phyloP scores from a whole-genome alignment of 2,113 vertebrate species.

The Sylvietta virens region DNA sequence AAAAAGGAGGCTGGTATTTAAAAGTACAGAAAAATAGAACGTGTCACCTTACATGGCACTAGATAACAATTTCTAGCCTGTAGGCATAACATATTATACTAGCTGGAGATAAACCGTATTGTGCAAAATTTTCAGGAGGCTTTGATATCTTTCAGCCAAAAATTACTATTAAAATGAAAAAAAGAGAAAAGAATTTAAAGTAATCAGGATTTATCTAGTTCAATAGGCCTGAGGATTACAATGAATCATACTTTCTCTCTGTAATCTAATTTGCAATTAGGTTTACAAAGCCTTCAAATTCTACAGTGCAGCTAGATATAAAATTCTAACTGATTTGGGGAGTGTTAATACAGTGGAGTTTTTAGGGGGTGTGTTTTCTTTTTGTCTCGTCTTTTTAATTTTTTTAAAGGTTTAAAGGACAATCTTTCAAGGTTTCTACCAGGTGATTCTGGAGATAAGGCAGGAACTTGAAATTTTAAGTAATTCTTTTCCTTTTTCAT shows the following conservation, averaged over 20 bases:
- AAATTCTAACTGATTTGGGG: neutral
- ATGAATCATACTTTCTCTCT: neutral
- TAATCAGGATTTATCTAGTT: neutral
- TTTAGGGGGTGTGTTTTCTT: neutral
- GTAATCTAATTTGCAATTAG: neutral
- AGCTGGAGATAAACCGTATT: neutral
- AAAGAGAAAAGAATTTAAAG: neutral
- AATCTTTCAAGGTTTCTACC: neutral
- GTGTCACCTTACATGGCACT: neutral
- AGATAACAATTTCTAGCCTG: neutral
- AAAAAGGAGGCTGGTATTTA: neutral
- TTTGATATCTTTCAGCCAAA: constrained; percentile 19
- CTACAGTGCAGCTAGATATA: neutral
- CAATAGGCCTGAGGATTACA: neutral
- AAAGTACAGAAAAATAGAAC: neutral
- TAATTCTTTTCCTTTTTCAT: neutral
- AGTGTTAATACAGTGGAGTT: neutral
- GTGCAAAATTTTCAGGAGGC: neutral
- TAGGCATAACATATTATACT: neutral
- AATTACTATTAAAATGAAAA: neutral
- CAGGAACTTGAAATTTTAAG: neutral
- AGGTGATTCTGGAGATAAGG: neutral
- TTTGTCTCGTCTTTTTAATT: neutral
- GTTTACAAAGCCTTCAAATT: neutral
- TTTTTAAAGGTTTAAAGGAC: neutral